phyloP scores from a whole-genome alignment of 2,113 vertebrate species.

The Pomatostomus ruficeps region DNA sequence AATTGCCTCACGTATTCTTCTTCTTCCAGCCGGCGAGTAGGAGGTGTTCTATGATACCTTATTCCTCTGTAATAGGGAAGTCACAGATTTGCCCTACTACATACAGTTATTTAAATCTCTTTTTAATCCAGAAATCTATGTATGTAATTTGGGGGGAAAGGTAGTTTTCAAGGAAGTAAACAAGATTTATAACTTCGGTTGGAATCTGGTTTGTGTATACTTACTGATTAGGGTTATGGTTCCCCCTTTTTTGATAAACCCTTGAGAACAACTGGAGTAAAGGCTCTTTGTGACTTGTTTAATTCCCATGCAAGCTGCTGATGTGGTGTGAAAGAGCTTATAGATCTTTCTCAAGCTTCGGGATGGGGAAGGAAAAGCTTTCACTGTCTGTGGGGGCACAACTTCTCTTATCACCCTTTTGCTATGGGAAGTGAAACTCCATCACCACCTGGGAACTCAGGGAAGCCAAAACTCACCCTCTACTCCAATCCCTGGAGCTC shows the following conservation, averaged over 20 bases:
- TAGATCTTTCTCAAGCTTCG: not conserved
- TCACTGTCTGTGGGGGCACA: not conserved
- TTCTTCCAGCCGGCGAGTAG: slow-evolving; percentile 35
- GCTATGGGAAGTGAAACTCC: not conserved
- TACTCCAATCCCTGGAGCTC: not conserved
- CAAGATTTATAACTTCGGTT: not conserved
- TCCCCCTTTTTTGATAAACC: not conserved
- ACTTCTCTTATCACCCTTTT: not conserved
- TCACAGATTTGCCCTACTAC: slow-evolving; percentile 10
- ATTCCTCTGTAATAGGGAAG: slow-evolving; percentile 39
- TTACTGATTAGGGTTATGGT: not conserved
- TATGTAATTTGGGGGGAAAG: not conserved
- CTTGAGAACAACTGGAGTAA: not conserved
- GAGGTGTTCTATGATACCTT: slow-evolving; percentile 52
- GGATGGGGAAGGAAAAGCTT: not conserved
- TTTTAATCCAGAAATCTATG: not conserved
- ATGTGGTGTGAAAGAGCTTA: not conserved
- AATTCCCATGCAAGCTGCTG: not conserved
- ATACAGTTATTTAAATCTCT: not conserved
- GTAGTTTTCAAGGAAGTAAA: not conserved
- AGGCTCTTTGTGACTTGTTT: not conserved
- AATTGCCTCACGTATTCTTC: slow-evolving; percentile 16
- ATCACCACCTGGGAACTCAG: not conserved
- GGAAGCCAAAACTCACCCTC: not conserved
- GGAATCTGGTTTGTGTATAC: not conserved